Evolutionary conservation across 2,888 invertebrate genomes (phyloP), one percentile per base, ranked within the genome.

Genomic region (Eutolmus rufibarbis): DNA sequence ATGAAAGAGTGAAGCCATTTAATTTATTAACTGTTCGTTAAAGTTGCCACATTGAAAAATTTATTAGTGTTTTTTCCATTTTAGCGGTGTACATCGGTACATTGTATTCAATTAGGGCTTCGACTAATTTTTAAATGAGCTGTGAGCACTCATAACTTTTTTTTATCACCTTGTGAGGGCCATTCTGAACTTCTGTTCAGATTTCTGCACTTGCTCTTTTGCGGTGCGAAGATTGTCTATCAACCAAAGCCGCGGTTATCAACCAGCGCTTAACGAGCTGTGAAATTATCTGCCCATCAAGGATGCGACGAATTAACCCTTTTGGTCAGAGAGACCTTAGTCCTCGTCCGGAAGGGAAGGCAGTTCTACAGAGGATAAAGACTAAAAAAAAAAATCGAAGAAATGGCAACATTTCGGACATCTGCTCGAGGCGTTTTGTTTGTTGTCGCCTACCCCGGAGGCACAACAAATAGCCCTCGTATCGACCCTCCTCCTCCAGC

Each of bases 361-460:
- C 51, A 31, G n/a, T 79, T 79, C 28, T 28, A 14, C 1, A 1
- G 16, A n/a, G n/a, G 28, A 34, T 14, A 74, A 37, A 74, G 37
- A 14, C 12, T 4, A 82, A 46, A 31, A 81, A 82, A n/a, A 82
- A 82, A 76, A 37, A 76, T 28, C n/a, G 37, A 78, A 37, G 40
- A 78, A 28, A 28, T 78, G 34, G 82, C 82, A 82, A 66, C 66
- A 82, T 82, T 66, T 82, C 66, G 82, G 82, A 82, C 82, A 82
- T 82, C 82, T 82, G 82, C 82, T 82, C 82, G 82, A 40, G 82
- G 79, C 79, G 79, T 79, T 79, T 46, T 79, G 79, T 79, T 79
- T 79, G 79, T 79, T 79, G 46, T 46, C 79, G 51, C 46, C 40
- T 12, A 28, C 66, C 23, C 66, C 23, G 23, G 31, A 51, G 43